A percentile compares a stretch with the other conserved stretches of the same genome.
Conservation (phyloP, 2,888 invertebrate species). For the Calameuta idolon region DNA sequence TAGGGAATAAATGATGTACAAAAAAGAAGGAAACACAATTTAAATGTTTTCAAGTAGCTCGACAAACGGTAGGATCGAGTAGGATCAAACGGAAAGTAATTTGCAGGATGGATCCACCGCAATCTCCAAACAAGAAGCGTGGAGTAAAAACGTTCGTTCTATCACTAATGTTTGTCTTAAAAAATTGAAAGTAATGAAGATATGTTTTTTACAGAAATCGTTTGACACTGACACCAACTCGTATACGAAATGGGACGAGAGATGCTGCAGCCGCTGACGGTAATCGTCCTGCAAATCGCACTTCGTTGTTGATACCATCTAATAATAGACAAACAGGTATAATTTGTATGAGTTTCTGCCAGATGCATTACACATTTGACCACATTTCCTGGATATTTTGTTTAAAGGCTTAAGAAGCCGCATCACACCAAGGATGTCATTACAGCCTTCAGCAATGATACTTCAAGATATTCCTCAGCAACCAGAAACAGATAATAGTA, state of each 20-base stretch:
- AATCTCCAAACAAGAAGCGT: neutral
- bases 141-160: slow-evolving; percentile 1
- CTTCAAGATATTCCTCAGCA: slow-evolving; percentile 27
- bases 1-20: no score
- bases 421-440: slow-evolving; percentile 10
- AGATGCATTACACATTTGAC: no score
- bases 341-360: no score
- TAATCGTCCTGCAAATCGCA: no score
- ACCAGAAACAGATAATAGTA: slow-evolving; percentile 28
- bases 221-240: no score
- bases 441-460: no score
- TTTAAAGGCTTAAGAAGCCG: neutral
- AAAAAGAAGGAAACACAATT: neutral
- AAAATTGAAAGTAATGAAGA: neutral
- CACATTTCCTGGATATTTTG: neutral
- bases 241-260: neutral
- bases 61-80: no score
- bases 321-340: no score
- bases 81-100: no score
- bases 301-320: no score
- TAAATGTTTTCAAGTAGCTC: neutral
- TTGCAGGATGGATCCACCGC: neutral
- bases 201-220: neutral
- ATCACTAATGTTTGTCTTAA: neutral
- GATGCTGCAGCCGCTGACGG: neutral